Evolutionary conservation across 37 sponge, comb jelly and placozoan genomes (phyloP).

Genomic region (Cladorhizidae sp.): DNA sequence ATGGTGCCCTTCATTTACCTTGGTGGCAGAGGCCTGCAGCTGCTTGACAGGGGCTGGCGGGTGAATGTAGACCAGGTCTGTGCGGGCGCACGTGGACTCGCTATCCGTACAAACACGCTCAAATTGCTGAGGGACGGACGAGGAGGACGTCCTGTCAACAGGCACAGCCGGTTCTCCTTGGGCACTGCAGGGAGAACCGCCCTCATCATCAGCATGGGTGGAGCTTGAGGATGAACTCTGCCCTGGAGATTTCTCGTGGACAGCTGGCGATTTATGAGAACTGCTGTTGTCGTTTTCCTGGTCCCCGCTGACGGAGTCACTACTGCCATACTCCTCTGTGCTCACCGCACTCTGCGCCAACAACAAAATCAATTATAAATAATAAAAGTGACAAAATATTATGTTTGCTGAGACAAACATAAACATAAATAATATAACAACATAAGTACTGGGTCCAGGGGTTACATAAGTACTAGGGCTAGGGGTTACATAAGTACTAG

Average conservation of each 20-base stretch:
- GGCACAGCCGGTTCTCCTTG: neutral
- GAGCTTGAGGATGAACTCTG: constrained; percentile 22
- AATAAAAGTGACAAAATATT: too few relatives aligned
- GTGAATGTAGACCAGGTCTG: constrained; percentile 60
- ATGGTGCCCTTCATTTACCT: neutral
- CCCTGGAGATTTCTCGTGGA: constrained; percentile 19
- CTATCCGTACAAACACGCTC: constrained; percentile 26
- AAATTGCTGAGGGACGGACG: constrained; percentile 34
- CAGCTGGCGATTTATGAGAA: constrained; percentile 25
- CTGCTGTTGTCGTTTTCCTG: constrained; percentile 18
- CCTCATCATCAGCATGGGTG: constrained; percentile 22
- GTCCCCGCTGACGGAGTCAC: constrained; percentile 29
- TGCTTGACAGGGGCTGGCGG: constrained; percentile 38
- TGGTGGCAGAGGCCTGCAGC: neutral
- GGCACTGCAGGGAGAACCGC: constrained; percentile 15
- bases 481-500: too few relatives aligned
- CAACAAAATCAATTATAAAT: too few relatives aligned
- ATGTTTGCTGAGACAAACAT: too few relatives aligned
- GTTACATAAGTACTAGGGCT: too few relatives aligned
- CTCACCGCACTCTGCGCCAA: constrained; percentile 19
- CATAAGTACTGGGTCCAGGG: too few relatives aligned
- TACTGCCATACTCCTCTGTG: constrained; percentile 51
- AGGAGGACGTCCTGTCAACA: constrained; percentile 1
- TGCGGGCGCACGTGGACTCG: constrained; percentile 59
- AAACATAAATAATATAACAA: too few relatives aligned